Evolutionary conservation across 2,888 invertebrate genomes (phyloP), one percentile per base, ranked within the genome.

Genomic region (Rotaria macrura): DNA sequence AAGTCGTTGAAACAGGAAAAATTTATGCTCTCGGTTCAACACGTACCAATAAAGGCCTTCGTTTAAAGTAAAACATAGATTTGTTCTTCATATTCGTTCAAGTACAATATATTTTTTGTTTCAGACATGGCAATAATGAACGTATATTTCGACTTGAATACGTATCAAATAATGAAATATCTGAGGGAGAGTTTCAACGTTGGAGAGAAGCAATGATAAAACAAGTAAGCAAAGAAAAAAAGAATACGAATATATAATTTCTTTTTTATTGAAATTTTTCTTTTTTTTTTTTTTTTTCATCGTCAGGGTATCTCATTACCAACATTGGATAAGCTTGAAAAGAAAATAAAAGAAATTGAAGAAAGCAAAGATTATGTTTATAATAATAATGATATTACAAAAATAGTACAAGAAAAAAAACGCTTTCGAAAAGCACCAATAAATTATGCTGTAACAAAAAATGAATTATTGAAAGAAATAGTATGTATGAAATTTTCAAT

Each of bases 61-160:
- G 91, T 88, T 88, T 93, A 84, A 91, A 91, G 92, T 92, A 79
- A 79, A 43, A 79, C 25, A 74, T 1, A 2, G 1, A 74, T n/a
- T n/a, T n/a, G n/a, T n/a, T n/a, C n/a, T n/a, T n/a, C n/a, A n/a
- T n/a, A n/a, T n/a, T n/a, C n/a, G n/a, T n/a, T n/a, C n/a, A n/a
- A n/a, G n/a, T 29, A 1, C 14, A 23, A 20, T 1, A 10, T 40
- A 84, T 49, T 49, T 12, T 49, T 14, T 49, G 12, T 12, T 17
- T 12, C 87, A 93, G 95, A 84, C 96, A 97, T 90, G 97, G 96
- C 0, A 93, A 93, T 0, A 95, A 96, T 87, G 96, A 96, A 89
- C 92, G 95, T 25, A 95, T 96, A 3, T 97, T 96, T 89, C 92
- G 96, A n/a, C 91, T 99, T 87, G 97, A 97, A 90, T 99, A 96